These are phyloP conservation scores for Isotomurus palustris DNA, from an alignment of 2,888 invertebrate species.

Conservation along the genomic window DNA sequence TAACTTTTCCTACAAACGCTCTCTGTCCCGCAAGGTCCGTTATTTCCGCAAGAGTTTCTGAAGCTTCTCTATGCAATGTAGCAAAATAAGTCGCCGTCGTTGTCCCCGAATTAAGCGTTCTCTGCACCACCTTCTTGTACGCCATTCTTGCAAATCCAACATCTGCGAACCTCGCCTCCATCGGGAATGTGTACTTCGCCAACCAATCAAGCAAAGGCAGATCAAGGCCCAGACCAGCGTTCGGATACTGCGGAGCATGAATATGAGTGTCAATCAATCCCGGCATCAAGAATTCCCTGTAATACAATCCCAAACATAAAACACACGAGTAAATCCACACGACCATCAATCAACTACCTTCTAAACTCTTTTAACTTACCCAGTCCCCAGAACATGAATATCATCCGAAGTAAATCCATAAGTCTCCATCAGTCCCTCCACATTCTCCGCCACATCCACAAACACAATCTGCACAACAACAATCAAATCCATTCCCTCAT, in stretches of 20 bases:
- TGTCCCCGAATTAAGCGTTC: slow-evolving; percentile 71
- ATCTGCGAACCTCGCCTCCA: slow-evolving; percentile 69
- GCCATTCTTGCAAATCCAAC: slow-evolving; percentile 63
- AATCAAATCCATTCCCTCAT: background rate
- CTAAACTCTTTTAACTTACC: slow-evolving; percentile 30
- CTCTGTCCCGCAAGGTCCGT: slow-evolving; percentile 67
- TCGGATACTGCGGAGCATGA: slow-evolving; percentile 84
- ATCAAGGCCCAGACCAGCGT: slow-evolving; percentile 77
- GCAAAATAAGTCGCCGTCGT: slow-evolving; percentile 87
- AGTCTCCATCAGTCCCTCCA: slow-evolving; percentile 48
- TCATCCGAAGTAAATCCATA: slow-evolving; percentile 43
- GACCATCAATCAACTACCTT: background rate
- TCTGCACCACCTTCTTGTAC: slow-evolving; percentile 73
- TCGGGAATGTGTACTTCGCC: slow-evolving; percentile 75
- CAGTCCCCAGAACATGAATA: slow-evolving; percentile 28
- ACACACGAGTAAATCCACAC: background rate
- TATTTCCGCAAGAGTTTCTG: slow-evolving; percentile 65
- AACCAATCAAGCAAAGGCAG: slow-evolving; percentile 78
- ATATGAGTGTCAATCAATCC: slow-evolving; percentile 86
- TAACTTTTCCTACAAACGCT: slow-evolving; percentile 81
- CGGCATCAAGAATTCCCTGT: slow-evolving; percentile 67
- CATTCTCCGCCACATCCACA: slow-evolving; percentile 49
- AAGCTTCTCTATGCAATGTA: slow-evolving; percentile 68
- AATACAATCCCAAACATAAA: background rate
- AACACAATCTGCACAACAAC: slow-evolving; percentile 51